Evolutionary conservation across 2,888 invertebrate genomes (phyloP).

Genomic region (Beris morrisii): DNA sequence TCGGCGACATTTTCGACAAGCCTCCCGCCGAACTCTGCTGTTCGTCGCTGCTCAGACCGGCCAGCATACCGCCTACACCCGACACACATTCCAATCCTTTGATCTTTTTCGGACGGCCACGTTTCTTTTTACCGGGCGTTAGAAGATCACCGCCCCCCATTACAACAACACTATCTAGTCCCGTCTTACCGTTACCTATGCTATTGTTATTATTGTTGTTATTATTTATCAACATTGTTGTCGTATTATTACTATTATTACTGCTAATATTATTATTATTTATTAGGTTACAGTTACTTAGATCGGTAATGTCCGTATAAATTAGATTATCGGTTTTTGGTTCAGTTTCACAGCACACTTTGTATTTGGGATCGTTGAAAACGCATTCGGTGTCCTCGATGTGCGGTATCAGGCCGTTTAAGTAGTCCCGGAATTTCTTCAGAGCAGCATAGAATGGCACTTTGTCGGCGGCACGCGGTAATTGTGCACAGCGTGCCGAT

Average conservation of each 20-base stretch:
- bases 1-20: conserved; percentile 60
- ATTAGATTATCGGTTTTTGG: conserved; percentile 48
- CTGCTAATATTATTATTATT: conserved; percentile 30
- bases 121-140: conserved; percentile 77
- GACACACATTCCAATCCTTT: conserved; percentile 56
- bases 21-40: conserved; percentile 50
- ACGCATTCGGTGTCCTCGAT: conserved; percentile 87
- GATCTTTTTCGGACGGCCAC: conserved; percentile 83
- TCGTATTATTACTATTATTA: no score
- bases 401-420: conserved; percentile 82
- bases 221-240: conserved; percentile 7
- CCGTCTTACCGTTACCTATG: conserved; percentile 41
- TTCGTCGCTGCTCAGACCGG: conserved; percentile 55
- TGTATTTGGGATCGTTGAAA: conserved; percentile 73
- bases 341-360: conserved; percentile 65
- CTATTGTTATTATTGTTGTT: conserved; percentile 25
- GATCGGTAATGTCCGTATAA: conserved; percentile 41
- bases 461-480: conserved; percentile 97
- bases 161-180: conserved; percentile 1
- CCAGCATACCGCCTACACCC: conserved; percentile 58
- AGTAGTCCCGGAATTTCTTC: conserved; percentile 92
- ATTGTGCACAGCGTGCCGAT: conserved; percentile 93
- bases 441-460: conserved; percentile 96
- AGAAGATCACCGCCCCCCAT: conserved; percentile 10
- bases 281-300: conserved; percentile 37